phyloP scores from a whole-genome alignment of 2,113 vertebrate genomes.

The Salvelinus sp. region DNA sequence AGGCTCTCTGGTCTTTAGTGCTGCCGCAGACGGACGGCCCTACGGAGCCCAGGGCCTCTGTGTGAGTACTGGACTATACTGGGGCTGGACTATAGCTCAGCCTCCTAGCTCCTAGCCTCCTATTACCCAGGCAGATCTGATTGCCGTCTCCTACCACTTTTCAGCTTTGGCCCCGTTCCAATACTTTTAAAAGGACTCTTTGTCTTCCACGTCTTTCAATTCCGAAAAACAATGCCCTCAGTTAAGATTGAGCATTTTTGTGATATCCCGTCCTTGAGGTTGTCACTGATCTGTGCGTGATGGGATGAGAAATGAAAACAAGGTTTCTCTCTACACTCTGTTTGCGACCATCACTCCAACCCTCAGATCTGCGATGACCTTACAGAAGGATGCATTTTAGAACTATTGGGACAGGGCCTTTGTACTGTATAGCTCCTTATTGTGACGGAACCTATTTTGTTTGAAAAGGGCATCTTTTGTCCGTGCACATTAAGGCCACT shows the following conservation, averaged over 20 bases:
- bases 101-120: neutral
- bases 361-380: slow-evolving; percentile 5
- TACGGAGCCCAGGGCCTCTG: slow-evolving; percentile 84
- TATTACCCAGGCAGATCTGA: neutral
- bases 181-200: neutral
- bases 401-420: neutral
- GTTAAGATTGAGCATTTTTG: neutral
- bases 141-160: slow-evolving; percentile 40
- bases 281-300: too few species aligned
- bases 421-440: slow-evolving; percentile 5
- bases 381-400: slow-evolving; percentile 3
- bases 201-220: neutral
- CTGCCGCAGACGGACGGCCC: slow-evolving; percentile 87
- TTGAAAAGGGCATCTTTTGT: slow-evolving; percentile 43
- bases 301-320: too few species aligned
- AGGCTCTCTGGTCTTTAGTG: slow-evolving; percentile 88
- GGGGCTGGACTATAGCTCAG: slow-evolving; percentile 27
- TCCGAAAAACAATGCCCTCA: slow-evolving; percentile 31
- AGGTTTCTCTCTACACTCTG: too few species aligned
- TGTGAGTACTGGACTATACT: slow-evolving; percentile 82
- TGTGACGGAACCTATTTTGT: slow-evolving; percentile 5
- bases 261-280: neutral
- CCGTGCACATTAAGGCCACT: slow-evolving; percentile 1
- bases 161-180: neutral
- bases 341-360: neutral